Base-by-base conservation (phyloP, 2,113 vertebrate genomes). In the Heliornis fulica region DNA sequence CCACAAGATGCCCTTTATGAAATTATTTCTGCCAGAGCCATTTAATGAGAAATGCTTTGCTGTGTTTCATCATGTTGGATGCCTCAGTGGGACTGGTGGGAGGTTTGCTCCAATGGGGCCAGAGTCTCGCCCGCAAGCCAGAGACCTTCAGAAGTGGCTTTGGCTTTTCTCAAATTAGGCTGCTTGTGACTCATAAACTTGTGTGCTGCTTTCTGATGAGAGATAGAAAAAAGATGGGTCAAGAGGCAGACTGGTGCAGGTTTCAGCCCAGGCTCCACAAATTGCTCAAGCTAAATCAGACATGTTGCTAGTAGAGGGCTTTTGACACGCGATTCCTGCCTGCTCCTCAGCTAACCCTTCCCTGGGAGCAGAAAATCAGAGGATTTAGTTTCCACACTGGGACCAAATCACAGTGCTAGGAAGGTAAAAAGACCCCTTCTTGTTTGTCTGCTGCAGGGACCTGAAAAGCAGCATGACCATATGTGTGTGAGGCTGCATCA, bases 151-250 rank as follows among this genome's bases (percentile, higher is more conserved):
- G 90, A 89, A 88, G 50, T 85, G 92, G 79, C 66, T 88, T 91
- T 63, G 64, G 41, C 41, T 89, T 81, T 40, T 76, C 74, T 94
- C 57, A 76, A 56, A 75, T 64, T 51, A 60, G 18, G 53, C 40
- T 75, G 51, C 40, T 82, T 64, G 56, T 94, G 89, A 95, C 70
- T 96, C 93, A 97, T 32, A 48, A n/a, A 51, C 93, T 78, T 66
- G 28, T 75, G 91, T 11, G 81, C 89, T 61, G 13, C 54, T 90
- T 53, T 76, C 71, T 79, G 82, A 95, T 93, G 74, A 68, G 61
- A 96, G 83, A 96, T 46, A 95, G 60, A 89, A 29, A 20, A 72
- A 80, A 61, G 34, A 53, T 15, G 50, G 28, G 59, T 59, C 40
- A 54, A 65, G 5, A 46, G 78, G 41, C 71, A 91, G 68, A 65